These are phyloP conservation scores for Passer montanus DNA, from an alignment of 2,113 vertebrate genomes.

Conservation along the genomic window DNA sequence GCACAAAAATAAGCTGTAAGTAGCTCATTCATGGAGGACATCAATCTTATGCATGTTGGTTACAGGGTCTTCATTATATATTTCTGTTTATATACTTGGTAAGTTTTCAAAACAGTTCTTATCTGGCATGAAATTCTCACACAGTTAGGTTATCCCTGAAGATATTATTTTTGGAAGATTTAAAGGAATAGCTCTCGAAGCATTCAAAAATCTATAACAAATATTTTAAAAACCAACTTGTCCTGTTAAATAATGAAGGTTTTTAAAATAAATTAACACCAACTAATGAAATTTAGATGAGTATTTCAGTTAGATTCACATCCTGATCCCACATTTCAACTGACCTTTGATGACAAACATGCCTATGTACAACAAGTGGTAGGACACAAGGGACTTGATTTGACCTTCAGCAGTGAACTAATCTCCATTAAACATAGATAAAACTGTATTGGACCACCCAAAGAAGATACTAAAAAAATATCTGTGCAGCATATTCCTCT, in stretches of 20 bases:
- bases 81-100: slow-evolving; percentile 2
- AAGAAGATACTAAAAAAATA: background rate
- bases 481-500: background rate
- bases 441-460: background rate
- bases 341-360: background rate
- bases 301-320: background rate
- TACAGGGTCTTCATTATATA: slow-evolving; percentile 33
- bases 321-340: background rate
- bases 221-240: background rate
- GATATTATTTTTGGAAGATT: background rate
- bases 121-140: background rate
- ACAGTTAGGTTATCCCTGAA: background rate
- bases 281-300: background rate
- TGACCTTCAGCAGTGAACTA: background rate
- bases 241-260: background rate
- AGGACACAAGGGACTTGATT: background rate
- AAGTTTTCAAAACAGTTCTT: slow-evolving; percentile 9
- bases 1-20: slow-evolving; percentile 38
- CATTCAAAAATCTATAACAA: background rate
- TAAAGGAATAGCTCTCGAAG: background rate
- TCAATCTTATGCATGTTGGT: background rate
- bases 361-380: background rate
- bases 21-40: background rate
- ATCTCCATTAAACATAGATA: background rate
- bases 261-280: background rate